Percentiles rank a stretch among this genome's conserved stretches.
phyloP scores from a whole-genome alignment of 2,888 invertebrate species.

The Pollenia griseotomentosa region DNA sequence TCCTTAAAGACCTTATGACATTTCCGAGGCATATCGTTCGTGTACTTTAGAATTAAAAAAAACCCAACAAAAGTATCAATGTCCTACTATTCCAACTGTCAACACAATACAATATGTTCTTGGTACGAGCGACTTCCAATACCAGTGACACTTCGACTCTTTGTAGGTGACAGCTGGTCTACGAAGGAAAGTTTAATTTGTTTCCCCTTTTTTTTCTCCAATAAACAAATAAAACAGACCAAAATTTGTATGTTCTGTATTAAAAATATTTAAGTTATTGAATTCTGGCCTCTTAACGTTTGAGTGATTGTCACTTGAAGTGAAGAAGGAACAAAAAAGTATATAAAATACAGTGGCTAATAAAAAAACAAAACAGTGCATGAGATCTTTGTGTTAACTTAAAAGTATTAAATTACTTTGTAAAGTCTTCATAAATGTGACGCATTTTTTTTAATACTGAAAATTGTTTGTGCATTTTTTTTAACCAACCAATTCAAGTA shows the following conservation, averaged over 20 bases:
- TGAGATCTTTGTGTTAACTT: conserved; percentile 48
- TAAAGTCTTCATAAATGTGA: conserved; percentile 75
- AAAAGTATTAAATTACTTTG: conserved; percentile 79
- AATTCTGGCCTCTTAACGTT: conserved; percentile 48
- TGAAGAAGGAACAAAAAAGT: conserved; percentile 23
- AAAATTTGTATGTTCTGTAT: conserved; percentile 27
- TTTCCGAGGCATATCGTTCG: conserved; percentile 73
- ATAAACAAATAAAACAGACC: background rate
- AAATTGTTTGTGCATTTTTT: conserved; percentile 72
- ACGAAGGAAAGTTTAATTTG: conserved; percentile 67
- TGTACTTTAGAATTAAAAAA: conserved; percentile 45
- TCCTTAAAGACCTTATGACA: conserved; percentile 68
- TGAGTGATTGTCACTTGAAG: conserved; percentile 60
- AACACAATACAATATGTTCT: conserved; percentile 59
- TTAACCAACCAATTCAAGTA: conserved; percentile 75
- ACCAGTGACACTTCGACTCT: conserved; percentile 56
- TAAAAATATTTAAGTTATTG: conserved; percentile 43
- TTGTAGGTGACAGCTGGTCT: conserved; percentile 80
- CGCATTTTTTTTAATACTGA: conserved; percentile 65
- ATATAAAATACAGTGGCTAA: conserved; percentile 60
- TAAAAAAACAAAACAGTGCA: conserved; percentile 56
- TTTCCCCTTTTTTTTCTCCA: conserved; percentile 6
- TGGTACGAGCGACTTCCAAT: conserved; percentile 74
- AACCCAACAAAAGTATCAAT: conserved; percentile 79
- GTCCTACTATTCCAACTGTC: conserved; percentile 76